Conservation (phyloP, 1,140 invertebrate genomes). For the Leptinotarsa defecta region DNA sequence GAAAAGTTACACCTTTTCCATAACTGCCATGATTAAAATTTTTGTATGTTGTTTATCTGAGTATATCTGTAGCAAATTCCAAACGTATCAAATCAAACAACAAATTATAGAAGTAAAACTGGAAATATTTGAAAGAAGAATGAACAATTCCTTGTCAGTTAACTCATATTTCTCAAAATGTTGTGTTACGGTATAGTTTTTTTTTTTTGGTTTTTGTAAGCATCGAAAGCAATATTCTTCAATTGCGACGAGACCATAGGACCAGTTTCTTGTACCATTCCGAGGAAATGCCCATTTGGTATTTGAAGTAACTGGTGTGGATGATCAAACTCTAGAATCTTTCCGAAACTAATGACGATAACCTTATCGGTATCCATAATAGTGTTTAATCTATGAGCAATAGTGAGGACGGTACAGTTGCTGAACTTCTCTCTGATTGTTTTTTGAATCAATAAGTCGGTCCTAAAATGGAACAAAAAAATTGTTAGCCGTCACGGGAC, state of each 20-base stretch:
- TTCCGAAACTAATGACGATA: conserved; percentile 54
- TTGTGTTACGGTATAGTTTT: too few relatives aligned
- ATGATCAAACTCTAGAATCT: conserved; percentile 53
- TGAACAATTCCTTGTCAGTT: too few relatives aligned
- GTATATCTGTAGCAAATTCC: too few relatives aligned
- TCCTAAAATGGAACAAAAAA: conserved; percentile 41
- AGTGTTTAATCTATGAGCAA: background rate
- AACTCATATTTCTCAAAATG: too few relatives aligned
- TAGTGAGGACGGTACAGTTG: conserved; percentile 50
- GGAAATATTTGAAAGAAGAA: too few relatives aligned
- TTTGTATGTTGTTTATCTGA: too few relatives aligned
- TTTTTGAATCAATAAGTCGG: conserved; percentile 64
- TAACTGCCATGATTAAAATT: too few relatives aligned
- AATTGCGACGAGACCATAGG: conserved; percentile 37
- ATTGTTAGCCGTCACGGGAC: too few relatives aligned
- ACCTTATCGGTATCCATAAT: conserved; percentile 49
- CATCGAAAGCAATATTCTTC: conserved; percentile 38
- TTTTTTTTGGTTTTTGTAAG: conserved; percentile 18
- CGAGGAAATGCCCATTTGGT: conserved; percentile 67
- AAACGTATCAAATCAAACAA: too few relatives aligned
- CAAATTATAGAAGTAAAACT: too few relatives aligned
- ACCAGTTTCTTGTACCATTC: conserved; percentile 68
- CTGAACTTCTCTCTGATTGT: conserved; percentile 64
- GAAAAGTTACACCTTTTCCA: too few relatives aligned
- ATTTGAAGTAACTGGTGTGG: conserved; percentile 52